These are phyloP conservation scores for Chloebia gouldiae DNA, from an alignment of 2,113 vertebrate species.

Conservation along the genomic window DNA sequence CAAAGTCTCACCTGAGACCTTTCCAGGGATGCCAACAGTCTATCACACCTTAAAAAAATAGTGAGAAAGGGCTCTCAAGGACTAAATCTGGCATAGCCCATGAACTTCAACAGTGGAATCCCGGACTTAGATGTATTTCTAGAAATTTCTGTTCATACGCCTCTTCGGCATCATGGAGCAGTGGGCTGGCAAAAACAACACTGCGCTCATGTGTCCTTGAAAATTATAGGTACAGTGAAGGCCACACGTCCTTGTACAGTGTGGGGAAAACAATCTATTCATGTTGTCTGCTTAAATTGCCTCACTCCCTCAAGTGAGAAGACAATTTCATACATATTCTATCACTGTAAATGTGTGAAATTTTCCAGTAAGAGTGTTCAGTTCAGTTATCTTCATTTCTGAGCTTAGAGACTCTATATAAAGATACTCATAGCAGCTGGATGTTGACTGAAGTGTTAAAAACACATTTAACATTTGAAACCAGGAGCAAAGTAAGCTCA, in stretches of 20 bases:
- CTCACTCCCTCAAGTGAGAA: background rate
- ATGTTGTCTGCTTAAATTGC: background rate
- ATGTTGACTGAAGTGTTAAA: background rate
- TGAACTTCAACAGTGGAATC: background rate
- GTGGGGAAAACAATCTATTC: background rate
- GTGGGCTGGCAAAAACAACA: background rate
- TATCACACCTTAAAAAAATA: background rate
- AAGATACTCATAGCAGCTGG: background rate
- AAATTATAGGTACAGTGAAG: background rate
- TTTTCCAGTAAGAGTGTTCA: background rate
- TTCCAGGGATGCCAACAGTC: background rate
- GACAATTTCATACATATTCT: background rate
- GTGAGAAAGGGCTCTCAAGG: background rate
- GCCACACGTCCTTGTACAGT: background rate
- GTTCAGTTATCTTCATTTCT: background rate
- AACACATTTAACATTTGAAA: background rate
- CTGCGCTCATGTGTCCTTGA: background rate
- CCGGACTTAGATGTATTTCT: background rate
- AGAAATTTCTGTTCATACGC: accelerated
- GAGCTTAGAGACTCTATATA: background rate
- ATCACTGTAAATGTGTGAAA: background rate
- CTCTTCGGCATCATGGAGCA: background rate
- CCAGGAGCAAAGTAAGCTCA: background rate
- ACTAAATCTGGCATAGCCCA: background rate
- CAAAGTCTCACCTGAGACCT: background rate